Percentiles rank a stretch among this genome's conserved stretches.
These are phyloP conservation scores for Rhinolophus ferrumequinum DNA, from an alignment of 2,113 vertebrate species.

Conservation along the genomic window DNA sequence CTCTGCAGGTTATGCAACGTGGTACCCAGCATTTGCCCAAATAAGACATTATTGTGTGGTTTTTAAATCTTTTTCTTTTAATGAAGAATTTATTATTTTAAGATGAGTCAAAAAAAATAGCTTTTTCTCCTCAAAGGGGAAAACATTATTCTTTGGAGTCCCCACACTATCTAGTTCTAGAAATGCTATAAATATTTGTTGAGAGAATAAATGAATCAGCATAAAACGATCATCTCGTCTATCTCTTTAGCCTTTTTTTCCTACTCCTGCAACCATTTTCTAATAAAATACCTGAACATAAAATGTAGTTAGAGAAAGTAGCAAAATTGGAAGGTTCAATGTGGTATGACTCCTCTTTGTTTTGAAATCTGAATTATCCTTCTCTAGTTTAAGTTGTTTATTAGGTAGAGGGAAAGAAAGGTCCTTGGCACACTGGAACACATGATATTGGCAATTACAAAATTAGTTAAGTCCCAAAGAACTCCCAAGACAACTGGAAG, in stretches of 20 bases:
- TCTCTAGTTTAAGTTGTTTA: background rate
- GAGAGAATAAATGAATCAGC: background rate
- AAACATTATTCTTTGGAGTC: background rate
- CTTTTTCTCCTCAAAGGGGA: background rate
- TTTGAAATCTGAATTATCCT: constrained; percentile 10
- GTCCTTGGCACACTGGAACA: background rate
- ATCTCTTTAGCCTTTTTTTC: background rate
- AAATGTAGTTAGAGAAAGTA: background rate
- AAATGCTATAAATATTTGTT: constrained; percentile 1
- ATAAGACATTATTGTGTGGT: background rate
- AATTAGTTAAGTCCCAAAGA: constrained; percentile 35
- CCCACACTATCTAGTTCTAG: background rate
- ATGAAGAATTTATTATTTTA: background rate
- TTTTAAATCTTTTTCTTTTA: background rate
- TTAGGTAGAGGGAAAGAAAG: background rate
- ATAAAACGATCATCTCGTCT: background rate
- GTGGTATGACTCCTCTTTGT: background rate
- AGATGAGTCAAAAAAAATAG: background rate
- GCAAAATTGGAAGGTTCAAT: background rate
- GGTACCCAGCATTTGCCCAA: background rate
- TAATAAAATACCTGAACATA: background rate
- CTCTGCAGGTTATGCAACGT: fast-evolving
- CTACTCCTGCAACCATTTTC: background rate
- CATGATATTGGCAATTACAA: constrained; percentile 35
- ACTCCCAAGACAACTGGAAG: constrained; percentile 14